Base-by-base conservation (phyloP, 1,140 invertebrate species). In the Cotesia vestalis region DNA sequence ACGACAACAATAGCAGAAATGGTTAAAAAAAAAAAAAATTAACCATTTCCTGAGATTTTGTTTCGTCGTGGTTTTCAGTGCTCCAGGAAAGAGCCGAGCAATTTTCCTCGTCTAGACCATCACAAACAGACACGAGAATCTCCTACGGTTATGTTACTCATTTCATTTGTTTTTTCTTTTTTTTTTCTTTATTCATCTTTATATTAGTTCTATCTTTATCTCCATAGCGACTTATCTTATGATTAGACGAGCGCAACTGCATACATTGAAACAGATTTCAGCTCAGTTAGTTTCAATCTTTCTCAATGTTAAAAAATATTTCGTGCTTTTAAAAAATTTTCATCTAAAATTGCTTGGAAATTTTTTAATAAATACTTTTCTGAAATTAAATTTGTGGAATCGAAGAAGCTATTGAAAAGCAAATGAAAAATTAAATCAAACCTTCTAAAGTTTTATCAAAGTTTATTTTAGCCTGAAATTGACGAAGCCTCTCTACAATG, bases 81-180 rank as follows among this genome's bases (percentile, higher is more conserved):
- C 27, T 27, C 27, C 27, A 27, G 12, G 20, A 59, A 59, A 8
- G 8, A 59, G 17, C 27, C 14, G 9, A 2, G 17, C 14, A 59
- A 55, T 55, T 59, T 59, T 59, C 57, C 4, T 9, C 20, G 27
- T 27, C 57, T 20, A 46, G 40, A 11, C 57, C 20, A 9, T 20
- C 9, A 59, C 57, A 34, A 59, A 27, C 57, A 62, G 27, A 5
- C 35, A 62, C 35, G 34, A n/a, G 35, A 36, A n/a, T 35, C 4
- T 62, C 14, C 36, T 38, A 62, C 36, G 60, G 34, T 62, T 62
- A 62, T 62, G 36, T 62, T 40, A 36, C 34, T 40, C 34, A 61
- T 20, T 61, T 34, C 4, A 6, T 34, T 61, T 27, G 27, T 17
- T 5, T 27, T 40, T 20, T 9, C 17, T 14, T 11, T 46, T 36